Evolutionary conservation across 2,888 invertebrate species (phyloP).

Genomic region (Melikaiella ostensackeni): DNA sequence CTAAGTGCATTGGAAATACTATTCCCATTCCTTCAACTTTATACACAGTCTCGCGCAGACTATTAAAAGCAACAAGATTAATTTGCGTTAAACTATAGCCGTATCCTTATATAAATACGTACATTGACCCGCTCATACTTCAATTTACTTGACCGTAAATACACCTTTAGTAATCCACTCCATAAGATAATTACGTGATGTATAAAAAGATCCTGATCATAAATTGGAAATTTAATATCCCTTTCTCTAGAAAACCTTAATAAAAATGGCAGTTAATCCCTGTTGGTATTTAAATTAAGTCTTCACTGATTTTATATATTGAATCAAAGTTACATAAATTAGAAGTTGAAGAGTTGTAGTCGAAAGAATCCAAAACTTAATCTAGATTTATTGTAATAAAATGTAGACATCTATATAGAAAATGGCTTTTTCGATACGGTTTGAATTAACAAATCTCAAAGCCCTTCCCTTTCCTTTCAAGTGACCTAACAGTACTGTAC

Average conservation of each 20-base stretch:
- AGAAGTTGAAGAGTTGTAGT: too few relatives aligned
- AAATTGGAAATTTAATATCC: not conserved
- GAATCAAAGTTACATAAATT: too few relatives aligned
- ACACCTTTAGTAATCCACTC: not conserved
- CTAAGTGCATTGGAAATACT: slow-evolving; percentile 53
- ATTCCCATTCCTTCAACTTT: slow-evolving; percentile 42
- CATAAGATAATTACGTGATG: not conserved
- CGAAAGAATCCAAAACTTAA: too few relatives aligned
- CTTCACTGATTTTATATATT: not conserved
- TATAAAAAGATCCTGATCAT: not conserved
- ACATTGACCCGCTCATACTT: not conserved
- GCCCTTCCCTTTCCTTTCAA: slow-evolving; percentile 19
- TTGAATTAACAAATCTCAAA: not conserved
- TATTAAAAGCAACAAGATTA: not conserved
- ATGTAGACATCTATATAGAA: not conserved
- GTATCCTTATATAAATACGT: not conserved
- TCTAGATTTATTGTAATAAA: not conserved
- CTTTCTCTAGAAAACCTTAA: not conserved
- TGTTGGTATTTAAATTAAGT: not conserved
- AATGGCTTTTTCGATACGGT: not conserved
- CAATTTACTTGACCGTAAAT: not conserved
- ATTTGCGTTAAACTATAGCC: too few relatives aligned
- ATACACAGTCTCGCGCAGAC: not conserved
- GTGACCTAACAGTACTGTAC: slow-evolving; percentile 58
- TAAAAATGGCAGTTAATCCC: not conserved